Conservation (phyloP, 64 coral and sea anemone genomes). For the Porites australiensis region DNA sequence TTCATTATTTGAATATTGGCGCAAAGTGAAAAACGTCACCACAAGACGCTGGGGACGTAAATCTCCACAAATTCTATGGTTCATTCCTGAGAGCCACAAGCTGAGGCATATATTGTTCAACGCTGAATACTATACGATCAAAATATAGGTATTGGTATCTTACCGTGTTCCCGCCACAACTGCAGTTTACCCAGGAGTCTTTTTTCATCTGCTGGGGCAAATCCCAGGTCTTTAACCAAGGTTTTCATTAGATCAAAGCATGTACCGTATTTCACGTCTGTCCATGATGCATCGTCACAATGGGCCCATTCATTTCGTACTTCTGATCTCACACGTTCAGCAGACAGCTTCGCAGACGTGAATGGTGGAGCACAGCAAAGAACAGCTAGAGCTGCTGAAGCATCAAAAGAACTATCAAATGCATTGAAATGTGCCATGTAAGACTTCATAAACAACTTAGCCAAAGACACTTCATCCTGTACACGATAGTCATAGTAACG, state of each 20-base stretch:
- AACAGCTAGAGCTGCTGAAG: slow-evolving; percentile 54
- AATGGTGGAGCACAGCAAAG: slow-evolving; percentile 32
- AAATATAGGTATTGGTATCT: background rate
- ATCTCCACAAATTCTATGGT: too few species aligned
- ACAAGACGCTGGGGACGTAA: too few species aligned
- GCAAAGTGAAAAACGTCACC: too few species aligned
- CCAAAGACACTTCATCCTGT: slow-evolving; percentile 6
- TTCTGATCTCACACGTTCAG: slow-evolving; percentile 29
- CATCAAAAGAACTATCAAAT: slow-evolving; percentile 72
- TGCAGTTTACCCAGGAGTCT: slow-evolving; percentile 35
- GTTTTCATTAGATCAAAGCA: slow-evolving; percentile 62
- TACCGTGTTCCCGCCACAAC: slow-evolving; percentile 67
- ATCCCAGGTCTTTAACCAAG: slow-evolving; percentile 16
- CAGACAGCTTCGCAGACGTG: background rate
- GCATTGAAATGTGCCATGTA: slow-evolving; percentile 31
- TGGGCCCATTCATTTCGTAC: slow-evolving; percentile 79
- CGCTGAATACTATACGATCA: too few species aligned
- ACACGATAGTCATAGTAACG: slow-evolving; percentile 18
- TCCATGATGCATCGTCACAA: slow-evolving; percentile 58
- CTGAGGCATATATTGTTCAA: too few species aligned
- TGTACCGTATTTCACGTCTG: background rate
- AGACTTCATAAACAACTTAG: slow-evolving; percentile 27
- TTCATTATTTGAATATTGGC: too few species aligned
- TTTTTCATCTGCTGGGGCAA: background rate
- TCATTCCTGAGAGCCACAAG: too few species aligned